These are phyloP conservation scores for Tyrannus savana DNA, from an alignment of 2,113 vertebrate species.

Conservation along the genomic window DNA sequence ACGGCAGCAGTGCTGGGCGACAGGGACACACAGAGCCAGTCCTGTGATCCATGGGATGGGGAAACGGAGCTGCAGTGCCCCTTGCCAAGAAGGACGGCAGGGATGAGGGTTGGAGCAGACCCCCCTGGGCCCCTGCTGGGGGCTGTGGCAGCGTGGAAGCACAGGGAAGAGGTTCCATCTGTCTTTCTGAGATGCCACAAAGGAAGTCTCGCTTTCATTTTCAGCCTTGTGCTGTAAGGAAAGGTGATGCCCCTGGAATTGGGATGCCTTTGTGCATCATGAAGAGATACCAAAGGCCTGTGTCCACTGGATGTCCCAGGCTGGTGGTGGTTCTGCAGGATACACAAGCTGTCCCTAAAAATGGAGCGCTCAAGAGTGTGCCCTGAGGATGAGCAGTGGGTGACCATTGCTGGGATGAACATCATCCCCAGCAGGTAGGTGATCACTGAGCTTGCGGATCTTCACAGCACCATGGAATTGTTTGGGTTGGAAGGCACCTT, in stretches of 20 bases:
- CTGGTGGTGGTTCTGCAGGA: background rate
- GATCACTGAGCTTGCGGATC: too few species aligned
- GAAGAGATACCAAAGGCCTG: background rate
- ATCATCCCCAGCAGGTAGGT: too few species aligned
- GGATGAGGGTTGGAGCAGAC: background rate
- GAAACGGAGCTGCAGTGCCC: background rate
- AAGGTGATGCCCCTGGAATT: background rate
- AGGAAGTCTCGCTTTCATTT: background rate
- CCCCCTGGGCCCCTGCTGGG: background rate
- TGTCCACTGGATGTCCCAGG: background rate
- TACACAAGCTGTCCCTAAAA: background rate
- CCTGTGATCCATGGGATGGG: rapidly evolving
- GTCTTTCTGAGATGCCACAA: background rate
- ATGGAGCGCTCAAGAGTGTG: background rate
- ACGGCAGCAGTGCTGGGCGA: rapidly evolving
- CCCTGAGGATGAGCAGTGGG: background rate
- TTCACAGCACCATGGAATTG: background rate
- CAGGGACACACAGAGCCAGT: background rate
- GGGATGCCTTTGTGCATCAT: rapidly evolving
- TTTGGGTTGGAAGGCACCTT: too few species aligned
- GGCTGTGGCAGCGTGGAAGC: rapidly evolving
- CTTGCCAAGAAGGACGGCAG: background rate
- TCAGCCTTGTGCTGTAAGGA: rapidly evolving
- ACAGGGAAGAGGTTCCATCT: background rate
- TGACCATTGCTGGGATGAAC: background rate